Evolutionary conservation across 1,140 invertebrate species (phyloP).

Genomic region (Drosophila teissieri): DNA sequence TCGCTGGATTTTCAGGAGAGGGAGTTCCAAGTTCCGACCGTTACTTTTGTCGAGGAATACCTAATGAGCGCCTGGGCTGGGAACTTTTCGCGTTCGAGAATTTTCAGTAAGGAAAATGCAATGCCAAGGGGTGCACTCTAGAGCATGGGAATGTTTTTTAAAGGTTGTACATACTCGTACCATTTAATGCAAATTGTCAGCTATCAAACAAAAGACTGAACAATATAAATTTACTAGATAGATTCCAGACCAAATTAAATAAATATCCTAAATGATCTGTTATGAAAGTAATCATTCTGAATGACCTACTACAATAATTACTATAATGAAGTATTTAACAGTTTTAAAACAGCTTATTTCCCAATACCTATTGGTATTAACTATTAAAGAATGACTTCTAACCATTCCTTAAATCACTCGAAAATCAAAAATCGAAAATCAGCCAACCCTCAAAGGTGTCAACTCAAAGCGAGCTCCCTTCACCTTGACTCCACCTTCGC

Average conservation of each 20-base stretch:
- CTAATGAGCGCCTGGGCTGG: slow-evolving; percentile 25
- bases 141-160: slow-evolving; percentile 14
- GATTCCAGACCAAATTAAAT: no score
- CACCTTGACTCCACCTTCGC: slow-evolving; percentile 19
- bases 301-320: no score
- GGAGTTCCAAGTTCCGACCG: slow-evolving; percentile 16
- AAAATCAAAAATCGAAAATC: background rate
- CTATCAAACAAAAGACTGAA: no score
- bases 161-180: background rate
- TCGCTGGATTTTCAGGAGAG: slow-evolving; percentile 21
- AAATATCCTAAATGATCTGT: no score
- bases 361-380: background rate
- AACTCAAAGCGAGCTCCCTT: slow-evolving; percentile 18
- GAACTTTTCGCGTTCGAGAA: slow-evolving; percentile 12
- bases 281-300: no score
- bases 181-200: background rate
- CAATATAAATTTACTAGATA: background rate
- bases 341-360: background rate
- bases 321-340: no score
- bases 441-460: slow-evolving; percentile 32
- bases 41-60: slow-evolving; percentile 40
- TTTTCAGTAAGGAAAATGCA: slow-evolving; percentile 37
- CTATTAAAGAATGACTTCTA: background rate
- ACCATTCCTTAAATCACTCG: slow-evolving; percentile 27
- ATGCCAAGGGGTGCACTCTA: background rate